Base-by-base conservation (phyloP, 2,797 vertebrate genomes). In the Rhyacichthys aspro region DNA sequence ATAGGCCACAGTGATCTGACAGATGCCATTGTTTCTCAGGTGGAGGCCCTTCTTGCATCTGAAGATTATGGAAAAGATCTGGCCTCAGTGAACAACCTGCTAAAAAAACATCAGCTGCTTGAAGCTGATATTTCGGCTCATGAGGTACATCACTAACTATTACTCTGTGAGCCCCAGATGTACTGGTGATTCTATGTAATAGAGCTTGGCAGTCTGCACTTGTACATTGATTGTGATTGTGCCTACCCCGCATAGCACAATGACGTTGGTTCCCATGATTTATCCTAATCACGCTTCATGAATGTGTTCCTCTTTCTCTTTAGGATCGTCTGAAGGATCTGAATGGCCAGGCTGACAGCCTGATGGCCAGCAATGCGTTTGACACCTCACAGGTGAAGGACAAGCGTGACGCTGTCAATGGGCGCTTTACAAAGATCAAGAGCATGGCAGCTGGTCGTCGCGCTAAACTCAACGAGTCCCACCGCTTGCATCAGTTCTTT, bases 41-140 rank as follows among this genome's bases (percentile, higher is more conserved):
- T 99, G 70, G 97, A 99, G 58, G 97, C 98, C 57, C 94, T 99
- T 23, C 93, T 99, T 43, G 98, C 98, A 7, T 99, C 97, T 10
- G 98, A 99, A 82, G 98, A 99, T 79, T 99, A 99, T 8, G 97
- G 98, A 23, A 99, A 99, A 88, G 98, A 99, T 81, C 84, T 99
- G 86, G 98, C 97, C 2, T 99, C 97, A 0, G 96, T 99, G 76
- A 99, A 99, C 90, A 99, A 99, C 83, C 90, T 99, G 45, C 91
- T 99, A 71, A 99, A 99, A 82, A 99, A 99, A 58, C 98, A 99
- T 73, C 98, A 99, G 50, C 90, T 99, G 70, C 88, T 99, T 83
- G 98, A 99, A 82, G 96, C 98, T 0, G 98, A 99, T 55, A 98
- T 99, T 76, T 98, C 96, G 46, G 98, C 98, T 65, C 97, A 99